Percentiles rank a stretch among this genome's conserved stretches.
These are phyloP conservation scores for Trididemnum clinides DNA, from an alignment of 23 tunicate genomes.

Conservation along the genomic window DNA sequence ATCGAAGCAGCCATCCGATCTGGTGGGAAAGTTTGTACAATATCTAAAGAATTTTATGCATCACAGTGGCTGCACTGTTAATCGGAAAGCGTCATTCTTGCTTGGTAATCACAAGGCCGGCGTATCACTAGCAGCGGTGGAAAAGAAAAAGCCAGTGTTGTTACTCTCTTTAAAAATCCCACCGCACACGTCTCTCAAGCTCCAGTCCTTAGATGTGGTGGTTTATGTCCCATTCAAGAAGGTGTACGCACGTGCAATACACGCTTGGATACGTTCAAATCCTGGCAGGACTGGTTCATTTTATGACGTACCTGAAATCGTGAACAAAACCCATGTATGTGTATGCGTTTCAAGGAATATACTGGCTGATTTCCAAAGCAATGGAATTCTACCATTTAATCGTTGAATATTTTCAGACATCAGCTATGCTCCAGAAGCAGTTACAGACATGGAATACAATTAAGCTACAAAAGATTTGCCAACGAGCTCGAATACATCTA, in stretches of 20 bases:
- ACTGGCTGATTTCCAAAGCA: conserved; percentile 1
- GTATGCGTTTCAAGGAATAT: neutral
- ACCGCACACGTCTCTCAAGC: conserved; percentile 27
- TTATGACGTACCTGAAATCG: neutral
- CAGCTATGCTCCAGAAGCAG: neutral
- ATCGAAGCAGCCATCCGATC: conserved; percentile 5
- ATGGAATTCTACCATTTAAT: neutral
- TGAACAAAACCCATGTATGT: neutral
- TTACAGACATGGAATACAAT: neutral
- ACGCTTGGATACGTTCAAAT: conserved; percentile 19
- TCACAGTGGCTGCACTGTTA: neutral
- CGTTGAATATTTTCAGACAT: neutral
- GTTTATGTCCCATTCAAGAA: conserved; percentile 17
- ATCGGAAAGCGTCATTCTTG: neutral
- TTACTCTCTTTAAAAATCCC: conserved; percentile 23
- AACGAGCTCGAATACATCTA: neutral
- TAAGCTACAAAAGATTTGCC: neutral
- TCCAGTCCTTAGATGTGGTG: conserved; percentile 22
- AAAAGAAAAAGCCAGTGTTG: no score
- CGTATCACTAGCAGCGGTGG: neutral
- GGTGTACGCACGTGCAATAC: conserved; percentile 7
- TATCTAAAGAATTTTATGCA: neutral
- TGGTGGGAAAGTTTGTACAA: conserved; percentile 9
- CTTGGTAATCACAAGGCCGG: neutral
- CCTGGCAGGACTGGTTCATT: neutral